Base-by-base conservation (phyloP, 2,797 vertebrate genomes). In the Lycodopsis pacificus region DNA sequence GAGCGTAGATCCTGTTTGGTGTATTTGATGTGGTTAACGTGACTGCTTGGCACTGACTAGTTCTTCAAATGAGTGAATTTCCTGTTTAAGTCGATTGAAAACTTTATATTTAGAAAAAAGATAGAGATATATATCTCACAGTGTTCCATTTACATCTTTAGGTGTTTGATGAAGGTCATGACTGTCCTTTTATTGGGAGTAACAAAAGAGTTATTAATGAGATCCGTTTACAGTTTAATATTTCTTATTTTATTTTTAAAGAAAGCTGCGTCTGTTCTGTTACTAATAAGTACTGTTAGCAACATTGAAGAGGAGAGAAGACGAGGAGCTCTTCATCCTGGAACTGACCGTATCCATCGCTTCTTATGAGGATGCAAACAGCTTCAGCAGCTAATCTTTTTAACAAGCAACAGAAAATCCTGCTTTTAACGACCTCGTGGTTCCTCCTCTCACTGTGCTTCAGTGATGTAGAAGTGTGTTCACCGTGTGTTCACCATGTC, bases 21-120 rank as follows among this genome's bases (percentile, higher is more conserved):
- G 73, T 88, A 65, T 76, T 77, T 62, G 53, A 80, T 80, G 73
- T 80, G 42, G 82, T 76, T 90, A 38, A 79, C 12, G 69, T 85
- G 69, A 79, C 59, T 51, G 65, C 74, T 72, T 76, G 54, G 63
- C 73, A 66, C 77, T 72, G 46, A 73, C 68, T 66, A 20, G 65
- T 72, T 80, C 40, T 65, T 72, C 22, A 57, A 71, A 79, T 58
- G 3, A 34, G 25, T 20, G 14, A 15, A 75, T 42, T 22, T 73
- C 4, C 48, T 58, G 11, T 65, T 48, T 7, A n/a, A 12, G 20
- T 46, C 0, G 0, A 0, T 63, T 42, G 22, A 36, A 56, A 34
- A 34, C 0, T 59, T 44, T 36, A 54, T 68, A 68, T 68, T 56
- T 3, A 27, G 49, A 15, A 49, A 25, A 15, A 36, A 25, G n/a